phyloP scores from a whole-genome alignment of 2,113 vertebrate genomes.

The Trochalopteron elliotii region DNA sequence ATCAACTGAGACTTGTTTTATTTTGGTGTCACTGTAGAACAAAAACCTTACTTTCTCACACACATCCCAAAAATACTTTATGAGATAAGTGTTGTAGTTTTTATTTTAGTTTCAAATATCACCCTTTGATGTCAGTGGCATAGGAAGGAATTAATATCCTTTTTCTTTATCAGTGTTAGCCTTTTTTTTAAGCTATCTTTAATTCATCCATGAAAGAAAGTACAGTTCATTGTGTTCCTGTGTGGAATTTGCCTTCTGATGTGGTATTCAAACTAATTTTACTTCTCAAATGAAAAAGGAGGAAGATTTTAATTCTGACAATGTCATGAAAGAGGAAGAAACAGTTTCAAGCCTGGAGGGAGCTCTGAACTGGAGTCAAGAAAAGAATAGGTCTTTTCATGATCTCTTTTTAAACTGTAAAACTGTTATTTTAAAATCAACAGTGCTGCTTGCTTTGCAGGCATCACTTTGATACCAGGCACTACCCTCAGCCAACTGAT shows the following conservation, averaged over 20 bases:
- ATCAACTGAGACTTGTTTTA: neutral
- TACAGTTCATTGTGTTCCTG: neutral
- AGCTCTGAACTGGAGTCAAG: neutral
- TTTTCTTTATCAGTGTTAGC: neutral
- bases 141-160: neutral
- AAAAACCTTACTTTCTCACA: neutral
- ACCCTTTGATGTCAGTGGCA: neutral
- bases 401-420: neutral
- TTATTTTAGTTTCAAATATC: neutral
- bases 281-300: neutral
- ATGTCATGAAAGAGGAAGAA: neutral
- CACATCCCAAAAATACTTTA: neutral
- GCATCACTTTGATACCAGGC: neutral
- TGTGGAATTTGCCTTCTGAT: neutral
- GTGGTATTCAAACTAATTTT: constrained; percentile 33
- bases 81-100: neutral
- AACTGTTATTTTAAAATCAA: constrained; percentile 1
- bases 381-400: constrained; percentile 4
- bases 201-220: neutral
- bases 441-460: neutral
- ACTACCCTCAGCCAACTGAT: neutral
- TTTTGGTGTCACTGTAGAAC: neutral
- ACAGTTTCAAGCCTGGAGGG: neutral
- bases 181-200: neutral
- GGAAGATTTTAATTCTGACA: neutral